Conservation (phyloP, 2,888 invertebrate species). For the Eupithecia dodoneata region DNA sequence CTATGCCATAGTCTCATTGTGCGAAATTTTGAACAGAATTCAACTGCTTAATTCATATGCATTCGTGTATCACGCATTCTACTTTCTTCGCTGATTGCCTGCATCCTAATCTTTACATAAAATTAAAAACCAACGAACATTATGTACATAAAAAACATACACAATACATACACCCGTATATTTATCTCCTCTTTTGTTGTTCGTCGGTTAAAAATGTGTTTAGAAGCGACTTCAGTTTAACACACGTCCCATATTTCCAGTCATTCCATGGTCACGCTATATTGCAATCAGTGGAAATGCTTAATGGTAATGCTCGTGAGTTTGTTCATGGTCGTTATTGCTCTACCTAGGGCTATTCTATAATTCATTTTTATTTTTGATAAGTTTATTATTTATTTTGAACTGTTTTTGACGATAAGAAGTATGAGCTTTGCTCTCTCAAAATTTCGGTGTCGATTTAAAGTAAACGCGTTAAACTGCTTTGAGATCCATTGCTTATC, state of each 20-base stretch:
- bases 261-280: constrained; percentile 46
- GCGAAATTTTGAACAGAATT: neutral
- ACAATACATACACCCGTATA: no score
- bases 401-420: neutral
- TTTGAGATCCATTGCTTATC: neutral
- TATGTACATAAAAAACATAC: no score
- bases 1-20: neutral
- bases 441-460: neutral
- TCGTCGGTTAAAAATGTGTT: neutral
- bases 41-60: neutral
- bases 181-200: no score
- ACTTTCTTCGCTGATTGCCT: neutral
- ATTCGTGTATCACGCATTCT: no score
- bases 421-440: neutral
- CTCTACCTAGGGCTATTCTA: neutral
- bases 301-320: constrained; percentile 27
- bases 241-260: constrained; percentile 15
- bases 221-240: constrained; percentile 36
- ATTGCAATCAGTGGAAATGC: constrained; percentile 43
- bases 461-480: neutral
- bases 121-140: no score
- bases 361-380: neutral
- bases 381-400: neutral
- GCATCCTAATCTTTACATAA: neutral
- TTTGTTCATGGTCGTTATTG: constrained; percentile 22